Evolutionary conservation across 2,888 invertebrate genomes (phyloP), one percentile per base, ranked within the genome.

Genomic region (Netelia virgata): DNA sequence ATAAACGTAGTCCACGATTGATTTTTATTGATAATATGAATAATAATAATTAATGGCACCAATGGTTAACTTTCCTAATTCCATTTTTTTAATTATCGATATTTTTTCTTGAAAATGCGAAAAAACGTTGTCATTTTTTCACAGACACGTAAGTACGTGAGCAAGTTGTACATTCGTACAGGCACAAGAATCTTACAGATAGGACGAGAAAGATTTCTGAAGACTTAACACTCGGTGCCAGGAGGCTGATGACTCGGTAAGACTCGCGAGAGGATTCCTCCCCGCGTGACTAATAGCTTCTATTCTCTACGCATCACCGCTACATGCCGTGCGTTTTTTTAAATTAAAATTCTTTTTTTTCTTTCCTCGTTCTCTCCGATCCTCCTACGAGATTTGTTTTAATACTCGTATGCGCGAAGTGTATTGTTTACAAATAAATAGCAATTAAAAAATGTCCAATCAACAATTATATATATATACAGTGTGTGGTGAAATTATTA

Each of bases 171-270:
- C 28, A 10, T 18, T 20, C 14, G 14, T 55, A 9, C 9, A 66
- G 36, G 10, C 55, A 5, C 41, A 43, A 36, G 50, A 47, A 57
- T 78, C 36, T 36, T 78, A 70, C 69, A 78, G 63, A 78, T 83
- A 50, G 83, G 5, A 72, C 64, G 59, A 70, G 83, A 64, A 83
- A 72, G 64, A 83, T 79, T 75, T 83, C 79, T 72, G 79, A 79
- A 75, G 18, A 83, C 69, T 75, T 75, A 79, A 75, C 75, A 75
- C 66, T 83, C 43, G 16, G 16, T 68, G 18, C 59, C 28, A 36
- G 50, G 79, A 70, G 41, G 70, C 70, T 79, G 74, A 75, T 66
- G 69, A 76, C 41, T 82, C 59, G 36, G 78, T 53, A 23, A 47
- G 70, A 20, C 74, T 70, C 79, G 77, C 73, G 50, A 43, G 66